Base-by-base conservation (phyloP, 2,113 vertebrate species). In the Chloroceryle aenea region DNA sequence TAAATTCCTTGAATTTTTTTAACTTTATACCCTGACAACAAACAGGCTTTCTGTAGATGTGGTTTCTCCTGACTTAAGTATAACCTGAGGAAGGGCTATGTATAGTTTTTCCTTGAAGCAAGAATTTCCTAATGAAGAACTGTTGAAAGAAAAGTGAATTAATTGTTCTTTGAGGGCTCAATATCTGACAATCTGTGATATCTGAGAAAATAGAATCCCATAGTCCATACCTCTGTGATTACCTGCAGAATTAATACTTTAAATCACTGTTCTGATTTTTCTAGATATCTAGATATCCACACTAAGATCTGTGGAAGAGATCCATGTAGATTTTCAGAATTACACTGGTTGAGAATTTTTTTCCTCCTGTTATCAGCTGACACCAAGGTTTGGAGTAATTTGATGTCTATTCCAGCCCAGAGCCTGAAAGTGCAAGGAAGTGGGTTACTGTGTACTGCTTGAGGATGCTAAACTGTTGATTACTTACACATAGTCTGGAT, bases 401-500 rank as follows among this genome's bases (percentile, higher is more conserved):
- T 48, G 52, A n/a, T 0, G 1, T 23, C 2, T 11, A 56, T 68
- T 87, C 42, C 68, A 90, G 6, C 61, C 52, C 42, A 43, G 56
- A 90, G 63, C 85, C 86, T 69, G 40, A 85, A 95, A 94, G 63
- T 85, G 73, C 92, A 89, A 90, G 38, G 58, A 63, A 8, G 3
- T 45, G n/a, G 52, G 43, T 91, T 88, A 85, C 86, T 92, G 93
- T 93, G 93, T 96, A 40, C 96, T 96, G 95, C 96, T 61, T 89
- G 77, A 92, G 73, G 58, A 87, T 79, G 42, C 62, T 67, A 59
- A 93, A 88, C 79, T 95, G 87, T 86, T 71, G 66, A n/a, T 91
- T 79, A 40, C 30, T 88, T 81, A 62, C 14, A 40, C 9, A 2
- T 66, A 72, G 53, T 91, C 69, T 67, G 55, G 36, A 55, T 61